phyloP scores from a whole-genome alignment of 2,113 vertebrate species.

The Osmerus mordax region DNA sequence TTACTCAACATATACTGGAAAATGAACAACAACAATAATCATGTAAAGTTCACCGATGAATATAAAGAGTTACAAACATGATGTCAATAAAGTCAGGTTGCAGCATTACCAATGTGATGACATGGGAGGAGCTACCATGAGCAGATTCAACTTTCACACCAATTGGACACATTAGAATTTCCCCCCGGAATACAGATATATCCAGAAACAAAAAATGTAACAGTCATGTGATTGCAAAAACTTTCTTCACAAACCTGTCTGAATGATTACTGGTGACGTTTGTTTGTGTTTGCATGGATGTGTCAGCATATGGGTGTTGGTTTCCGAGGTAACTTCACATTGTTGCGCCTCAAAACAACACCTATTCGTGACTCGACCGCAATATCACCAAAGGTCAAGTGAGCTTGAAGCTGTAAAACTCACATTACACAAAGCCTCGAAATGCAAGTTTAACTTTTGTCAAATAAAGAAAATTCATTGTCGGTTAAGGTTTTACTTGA shows the following conservation, averaged over 20 bases:
- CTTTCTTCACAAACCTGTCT: neutral
- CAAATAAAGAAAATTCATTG: too few relatives aligned
- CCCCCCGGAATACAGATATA: neutral
- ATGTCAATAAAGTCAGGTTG: neutral
- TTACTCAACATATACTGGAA: neutral
- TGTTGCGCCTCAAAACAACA: constrained; percentile 6
- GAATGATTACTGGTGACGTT: too few relatives aligned
- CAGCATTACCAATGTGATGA: too few relatives aligned
- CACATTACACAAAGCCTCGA: neutral
- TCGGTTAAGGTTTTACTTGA: too few relatives aligned
- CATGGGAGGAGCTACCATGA: too few relatives aligned
- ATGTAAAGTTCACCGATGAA: too few relatives aligned
- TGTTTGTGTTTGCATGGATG: neutral
- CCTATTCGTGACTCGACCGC: neutral
- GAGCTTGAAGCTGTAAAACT: neutral
- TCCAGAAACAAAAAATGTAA: neutral
- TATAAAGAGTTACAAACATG: neutral
- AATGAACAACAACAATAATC: too few relatives aligned
- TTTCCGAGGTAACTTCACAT: constrained; percentile 22
- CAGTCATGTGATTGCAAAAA: neutral
- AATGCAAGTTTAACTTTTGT: too few relatives aligned
- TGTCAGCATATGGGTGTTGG: too few relatives aligned
- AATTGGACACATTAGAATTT: too few relatives aligned
- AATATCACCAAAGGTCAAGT: neutral
- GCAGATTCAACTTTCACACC: too few relatives aligned